Percentiles rank a stretch among this genome's conserved stretches.
phyloP scores from a whole-genome alignment of 2,113 vertebrate genomes.

The Corynorhinus townsendii region DNA sequence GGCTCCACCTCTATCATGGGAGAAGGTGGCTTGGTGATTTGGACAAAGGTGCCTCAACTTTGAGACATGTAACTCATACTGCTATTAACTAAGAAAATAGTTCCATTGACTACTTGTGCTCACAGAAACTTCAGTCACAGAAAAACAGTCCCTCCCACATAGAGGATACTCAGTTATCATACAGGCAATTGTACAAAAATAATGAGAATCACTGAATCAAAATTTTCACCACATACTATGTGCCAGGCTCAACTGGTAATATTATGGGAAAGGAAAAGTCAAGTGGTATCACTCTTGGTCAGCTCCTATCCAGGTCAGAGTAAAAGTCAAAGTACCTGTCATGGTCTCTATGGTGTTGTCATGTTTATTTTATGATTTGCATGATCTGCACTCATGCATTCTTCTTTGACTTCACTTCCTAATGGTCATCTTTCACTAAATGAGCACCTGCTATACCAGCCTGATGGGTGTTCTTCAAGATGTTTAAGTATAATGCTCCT shows the following conservation, averaged over 20 bases:
- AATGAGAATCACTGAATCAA: background rate
- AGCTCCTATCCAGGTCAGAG: background rate
- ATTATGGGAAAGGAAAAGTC: background rate
- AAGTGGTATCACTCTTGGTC: background rate
- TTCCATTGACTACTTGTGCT: background rate
- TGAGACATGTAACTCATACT: background rate
- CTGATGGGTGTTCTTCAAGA: background rate
- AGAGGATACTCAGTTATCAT: background rate
- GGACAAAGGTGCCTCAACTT: background rate
- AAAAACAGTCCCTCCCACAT: background rate
- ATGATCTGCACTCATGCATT: background rate
- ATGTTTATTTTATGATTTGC: background rate
- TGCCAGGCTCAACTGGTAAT: background rate
- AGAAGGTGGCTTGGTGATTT: background rate
- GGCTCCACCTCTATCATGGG: background rate
- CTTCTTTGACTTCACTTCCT: background rate
- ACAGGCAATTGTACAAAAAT: background rate
- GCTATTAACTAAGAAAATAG: background rate
- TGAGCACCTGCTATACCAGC: background rate
- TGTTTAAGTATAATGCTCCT: background rate
- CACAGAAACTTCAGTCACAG: background rate
- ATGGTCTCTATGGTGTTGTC: fast-evolving
- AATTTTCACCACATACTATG: background rate
- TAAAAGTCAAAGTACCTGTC: background rate
- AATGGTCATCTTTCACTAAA: background rate